Evolutionary conservation across 2,113 vertebrate genomes (phyloP).

Genomic region (Lycocorax pyrrhopterus): DNA sequence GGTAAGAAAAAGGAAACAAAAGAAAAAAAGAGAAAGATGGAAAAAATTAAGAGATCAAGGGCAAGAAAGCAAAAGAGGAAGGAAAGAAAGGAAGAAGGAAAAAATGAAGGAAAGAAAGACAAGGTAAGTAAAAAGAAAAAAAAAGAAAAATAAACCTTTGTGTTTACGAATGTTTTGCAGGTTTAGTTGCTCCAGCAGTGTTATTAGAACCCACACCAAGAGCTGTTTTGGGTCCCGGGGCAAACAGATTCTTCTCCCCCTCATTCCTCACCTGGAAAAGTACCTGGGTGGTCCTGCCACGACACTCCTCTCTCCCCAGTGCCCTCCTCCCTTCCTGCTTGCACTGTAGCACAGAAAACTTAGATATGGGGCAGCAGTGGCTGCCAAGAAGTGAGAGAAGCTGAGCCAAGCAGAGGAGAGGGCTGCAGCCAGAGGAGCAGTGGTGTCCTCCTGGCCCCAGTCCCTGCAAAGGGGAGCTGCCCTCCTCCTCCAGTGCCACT

Average conservation of each 20-base stretch:
- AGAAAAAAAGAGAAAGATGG: not conserved
- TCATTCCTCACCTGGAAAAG: conserved; percentile 23
- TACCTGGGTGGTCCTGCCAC: conserved; percentile 46
- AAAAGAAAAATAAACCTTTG: not conserved
- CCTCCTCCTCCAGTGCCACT: accelerated
- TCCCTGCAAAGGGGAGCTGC: accelerated
- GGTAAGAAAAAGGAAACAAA: not conserved
- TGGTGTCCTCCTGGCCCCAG: not conserved
- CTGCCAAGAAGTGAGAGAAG: not conserved
- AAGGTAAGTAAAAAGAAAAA: not conserved
- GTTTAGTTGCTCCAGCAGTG: not conserved
- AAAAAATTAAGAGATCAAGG: not conserved
- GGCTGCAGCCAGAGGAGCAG: not conserved
- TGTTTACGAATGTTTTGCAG: not conserved
- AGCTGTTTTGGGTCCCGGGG: conserved; percentile 54
- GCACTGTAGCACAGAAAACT: conserved; percentile 26
- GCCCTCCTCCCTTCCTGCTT: not conserved
- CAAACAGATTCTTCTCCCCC: conserved; percentile 27
- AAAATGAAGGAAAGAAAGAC: not conserved
- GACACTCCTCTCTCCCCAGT: not conserved
- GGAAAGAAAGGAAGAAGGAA: not conserved
- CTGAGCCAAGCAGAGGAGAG: not conserved
- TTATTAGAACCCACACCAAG: not conserved
- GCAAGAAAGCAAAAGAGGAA: not conserved
- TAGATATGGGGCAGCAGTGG: not conserved